These are phyloP conservation scores for Colaptes auratus DNA, from an alignment of 2,113 vertebrate species.

Conservation along the genomic window DNA sequence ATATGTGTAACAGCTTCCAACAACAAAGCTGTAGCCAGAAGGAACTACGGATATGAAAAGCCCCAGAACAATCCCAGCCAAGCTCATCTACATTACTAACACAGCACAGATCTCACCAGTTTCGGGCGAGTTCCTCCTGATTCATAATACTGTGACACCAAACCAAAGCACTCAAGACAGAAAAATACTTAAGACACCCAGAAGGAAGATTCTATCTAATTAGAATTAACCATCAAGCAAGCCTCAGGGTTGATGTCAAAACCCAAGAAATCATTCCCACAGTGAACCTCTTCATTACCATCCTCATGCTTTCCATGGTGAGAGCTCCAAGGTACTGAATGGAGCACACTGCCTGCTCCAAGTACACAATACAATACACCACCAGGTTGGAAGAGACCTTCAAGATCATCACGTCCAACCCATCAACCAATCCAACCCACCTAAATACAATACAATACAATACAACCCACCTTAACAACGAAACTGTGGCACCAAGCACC, in stretches of 20 bases:
- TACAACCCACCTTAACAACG: too few species aligned
- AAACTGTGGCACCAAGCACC: too few species aligned
- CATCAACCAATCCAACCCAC: too few species aligned
- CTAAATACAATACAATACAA: too few species aligned
- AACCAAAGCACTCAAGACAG: not conserved
- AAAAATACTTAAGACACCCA: not conserved
- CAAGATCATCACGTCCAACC: too few species aligned
- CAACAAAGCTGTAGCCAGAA: not conserved
- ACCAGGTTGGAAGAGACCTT: too few species aligned
- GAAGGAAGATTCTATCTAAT: not conserved
- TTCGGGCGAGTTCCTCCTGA: not conserved
- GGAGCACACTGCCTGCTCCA: not conserved
- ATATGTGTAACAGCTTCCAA: not conserved
- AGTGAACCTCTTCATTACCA: not conserved
- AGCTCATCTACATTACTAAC: not conserved
- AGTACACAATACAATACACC: too few species aligned
- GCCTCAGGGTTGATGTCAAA: not conserved
- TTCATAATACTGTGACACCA: not conserved
- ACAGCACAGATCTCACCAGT: not conserved
- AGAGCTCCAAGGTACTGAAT: not conserved
- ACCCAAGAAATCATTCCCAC: not conserved
- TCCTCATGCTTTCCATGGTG: not conserved
- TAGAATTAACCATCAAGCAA: not conserved
- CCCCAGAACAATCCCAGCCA: not conserved
- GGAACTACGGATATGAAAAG: constrained; percentile 21